Evolutionary conservation across 2,113 vertebrate species (phyloP).

Genomic region (Daboia siamensis): DNA sequence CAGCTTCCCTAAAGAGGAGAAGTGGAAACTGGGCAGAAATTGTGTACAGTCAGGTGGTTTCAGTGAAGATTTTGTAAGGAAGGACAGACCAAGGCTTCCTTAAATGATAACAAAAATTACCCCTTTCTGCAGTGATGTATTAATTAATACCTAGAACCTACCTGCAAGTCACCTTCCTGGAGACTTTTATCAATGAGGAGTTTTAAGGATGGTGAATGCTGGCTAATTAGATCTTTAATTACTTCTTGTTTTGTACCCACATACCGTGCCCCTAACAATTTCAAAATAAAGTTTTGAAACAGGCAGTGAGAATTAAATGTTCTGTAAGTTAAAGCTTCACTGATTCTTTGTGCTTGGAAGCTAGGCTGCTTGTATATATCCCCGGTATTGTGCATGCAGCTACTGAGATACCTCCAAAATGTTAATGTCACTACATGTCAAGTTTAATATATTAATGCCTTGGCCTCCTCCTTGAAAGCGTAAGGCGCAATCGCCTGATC

Average conservation of each 20-base stretch:
- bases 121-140: not conserved
- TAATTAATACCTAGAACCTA: not conserved
- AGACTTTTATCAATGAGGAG: slow-evolving; percentile 46
- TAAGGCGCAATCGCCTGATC: slow-evolving; percentile 18
- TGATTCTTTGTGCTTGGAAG: slow-evolving; percentile 50
- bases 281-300: slow-evolving; percentile 73
- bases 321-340: slow-evolving; percentile 62
- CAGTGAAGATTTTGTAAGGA: not conserved
- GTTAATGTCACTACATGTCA: not conserved
- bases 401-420: not conserved
- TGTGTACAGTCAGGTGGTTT: not conserved
- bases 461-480: slow-evolving; percentile 20
- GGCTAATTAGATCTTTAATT: slow-evolving; percentile 83
- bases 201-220: slow-evolving; percentile 66
- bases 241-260: slow-evolving; percentile 76
- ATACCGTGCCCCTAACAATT: slow-evolving; percentile 81
- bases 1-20: not conserved
- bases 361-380: slow-evolving; percentile 67
- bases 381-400: slow-evolving; percentile 28
- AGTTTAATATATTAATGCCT: slow-evolving; percentile 19
- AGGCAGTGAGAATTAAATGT: slow-evolving; percentile 66
- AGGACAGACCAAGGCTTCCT: not conserved
- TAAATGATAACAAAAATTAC: not conserved
- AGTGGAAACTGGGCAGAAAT: not conserved
- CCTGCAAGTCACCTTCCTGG: not conserved